Evolutionary conservation across 1,140 invertebrate genomes (phyloP).

Genomic region (Diorhabda sublineata): DNA sequence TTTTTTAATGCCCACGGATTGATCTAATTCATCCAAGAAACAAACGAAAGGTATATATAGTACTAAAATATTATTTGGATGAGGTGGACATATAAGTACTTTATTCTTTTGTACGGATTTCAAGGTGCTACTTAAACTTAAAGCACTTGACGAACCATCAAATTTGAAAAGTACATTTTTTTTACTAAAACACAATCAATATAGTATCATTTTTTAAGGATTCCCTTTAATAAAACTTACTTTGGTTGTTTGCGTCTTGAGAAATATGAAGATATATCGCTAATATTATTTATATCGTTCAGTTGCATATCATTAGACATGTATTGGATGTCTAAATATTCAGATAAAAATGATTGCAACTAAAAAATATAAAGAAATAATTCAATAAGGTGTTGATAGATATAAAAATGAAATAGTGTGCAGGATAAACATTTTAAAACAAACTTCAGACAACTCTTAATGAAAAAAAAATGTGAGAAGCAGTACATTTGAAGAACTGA

Average conservation of each 20-base stretch:
- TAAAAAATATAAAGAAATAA: slow-evolving; percentile 46
- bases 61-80: slow-evolving; percentile 70
- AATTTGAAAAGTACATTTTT: slow-evolving; percentile 71
- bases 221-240: slow-evolving; percentile 38
- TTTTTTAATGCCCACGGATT: slow-evolving; percentile 56
- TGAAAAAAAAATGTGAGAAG: too few relatives aligned
- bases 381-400: neutral
- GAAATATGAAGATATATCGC: slow-evolving; percentile 65
- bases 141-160: slow-evolving; percentile 72
- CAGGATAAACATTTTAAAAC: too few relatives aligned
- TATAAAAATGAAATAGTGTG: too few relatives aligned
- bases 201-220: slow-evolving; percentile 3
- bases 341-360: slow-evolving; percentile 73
- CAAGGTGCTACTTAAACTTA: slow-evolving; percentile 62
- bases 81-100: slow-evolving; percentile 65
- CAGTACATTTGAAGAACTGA: too few relatives aligned
- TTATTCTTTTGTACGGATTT: slow-evolving; percentile 52
- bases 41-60: slow-evolving; percentile 70
- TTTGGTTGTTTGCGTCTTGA: slow-evolving; percentile 60
- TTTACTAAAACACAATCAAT: slow-evolving; percentile 44
- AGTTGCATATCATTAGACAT: slow-evolving; percentile 56
- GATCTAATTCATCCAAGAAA: slow-evolving; percentile 76
- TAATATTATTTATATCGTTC: slow-evolving; percentile 56
- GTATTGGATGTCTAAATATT: slow-evolving; percentile 80
- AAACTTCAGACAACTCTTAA: too few relatives aligned